Evolutionary conservation across 2,888 invertebrate genomes (phyloP).

Genomic region (Cybosia mesomella): DNA sequence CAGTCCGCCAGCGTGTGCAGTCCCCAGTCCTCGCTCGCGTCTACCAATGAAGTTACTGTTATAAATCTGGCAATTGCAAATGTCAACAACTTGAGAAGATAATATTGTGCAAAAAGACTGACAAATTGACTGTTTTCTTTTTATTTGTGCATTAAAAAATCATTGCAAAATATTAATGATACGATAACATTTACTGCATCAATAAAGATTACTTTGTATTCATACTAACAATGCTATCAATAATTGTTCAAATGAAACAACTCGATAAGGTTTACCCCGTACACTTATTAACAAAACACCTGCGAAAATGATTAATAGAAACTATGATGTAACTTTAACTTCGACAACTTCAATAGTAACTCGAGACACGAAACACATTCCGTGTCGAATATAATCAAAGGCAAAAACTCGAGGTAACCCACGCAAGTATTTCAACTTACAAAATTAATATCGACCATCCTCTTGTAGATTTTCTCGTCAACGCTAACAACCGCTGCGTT

Average conservation of each 20-base stretch:
- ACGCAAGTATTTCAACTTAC: conserved; percentile 60
- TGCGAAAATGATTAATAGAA: neutral
- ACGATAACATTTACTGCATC: neutral
- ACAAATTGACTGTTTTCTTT: neutral
- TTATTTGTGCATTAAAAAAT: neutral
- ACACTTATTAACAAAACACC: neutral
- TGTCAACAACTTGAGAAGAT: neutral
- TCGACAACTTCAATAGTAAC: neutral
- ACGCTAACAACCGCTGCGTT: conserved; percentile 71
- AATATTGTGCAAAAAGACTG: neutral
- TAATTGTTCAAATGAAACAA: neutral
- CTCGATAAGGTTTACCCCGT: neutral
- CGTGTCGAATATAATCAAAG: conserved; percentile 41
- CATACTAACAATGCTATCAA: neutral
- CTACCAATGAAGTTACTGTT: neutral
- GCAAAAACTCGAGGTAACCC: neutral
- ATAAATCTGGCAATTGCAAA: neutral
- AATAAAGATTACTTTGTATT: neutral
- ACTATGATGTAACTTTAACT: neutral
- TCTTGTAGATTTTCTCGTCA: conserved; percentile 60
- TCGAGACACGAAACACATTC: conserved; percentile 22
- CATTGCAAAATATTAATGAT: too few relatives aligned
- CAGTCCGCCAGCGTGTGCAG: too few relatives aligned
- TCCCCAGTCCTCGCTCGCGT: too few relatives aligned
- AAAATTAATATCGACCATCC: conserved; percentile 77